A percentile compares a stretch with the other conserved stretches of the same genome.
Evolutionary conservation across 2,113 vertebrate genomes (phyloP).

Genomic region (Ranitomeya variabilis): DNA sequence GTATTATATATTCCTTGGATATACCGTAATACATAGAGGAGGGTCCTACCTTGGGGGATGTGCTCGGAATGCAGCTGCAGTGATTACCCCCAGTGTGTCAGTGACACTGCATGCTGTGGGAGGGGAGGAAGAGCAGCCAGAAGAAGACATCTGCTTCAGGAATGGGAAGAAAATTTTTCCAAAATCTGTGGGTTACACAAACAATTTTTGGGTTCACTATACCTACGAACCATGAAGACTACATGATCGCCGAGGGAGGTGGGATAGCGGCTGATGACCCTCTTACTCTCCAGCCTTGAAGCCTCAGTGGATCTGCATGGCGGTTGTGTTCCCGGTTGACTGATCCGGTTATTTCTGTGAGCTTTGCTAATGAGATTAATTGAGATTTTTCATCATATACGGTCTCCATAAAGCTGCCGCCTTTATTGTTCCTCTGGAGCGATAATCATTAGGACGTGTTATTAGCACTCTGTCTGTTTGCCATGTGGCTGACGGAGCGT

Average conservation of each 20-base stretch:
- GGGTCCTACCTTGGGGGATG: too few relatives aligned
- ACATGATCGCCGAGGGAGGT: too few relatives aligned
- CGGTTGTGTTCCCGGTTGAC: neutral
- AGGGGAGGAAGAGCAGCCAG: neutral
- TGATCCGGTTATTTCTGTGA: neutral
- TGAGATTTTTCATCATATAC: conserved; percentile 20
- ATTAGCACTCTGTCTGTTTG: conserved; percentile 48
- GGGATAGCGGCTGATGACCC: neutral
- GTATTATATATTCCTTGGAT: too few relatives aligned
- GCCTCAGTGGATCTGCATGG: neutral
- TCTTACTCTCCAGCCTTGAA: neutral
- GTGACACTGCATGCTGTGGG: neutral
- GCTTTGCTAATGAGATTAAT: conserved; percentile 18
- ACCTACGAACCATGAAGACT: neutral
- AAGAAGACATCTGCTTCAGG: neutral
- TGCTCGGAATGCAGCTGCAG: too few relatives aligned
- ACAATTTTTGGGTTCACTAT: too few relatives aligned
- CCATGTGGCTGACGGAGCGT: neutral
- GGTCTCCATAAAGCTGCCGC: neutral
- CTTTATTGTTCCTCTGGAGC: conserved; percentile 32
- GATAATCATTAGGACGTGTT: conserved; percentile 10
- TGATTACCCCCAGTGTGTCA: too few relatives aligned
- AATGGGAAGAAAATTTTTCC: too few relatives aligned
- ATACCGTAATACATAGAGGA: too few relatives aligned
- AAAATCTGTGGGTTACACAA: too few relatives aligned